phyloP scores from a whole-genome alignment of 2,113 vertebrate genomes.

The Pholis gunnellus region DNA sequence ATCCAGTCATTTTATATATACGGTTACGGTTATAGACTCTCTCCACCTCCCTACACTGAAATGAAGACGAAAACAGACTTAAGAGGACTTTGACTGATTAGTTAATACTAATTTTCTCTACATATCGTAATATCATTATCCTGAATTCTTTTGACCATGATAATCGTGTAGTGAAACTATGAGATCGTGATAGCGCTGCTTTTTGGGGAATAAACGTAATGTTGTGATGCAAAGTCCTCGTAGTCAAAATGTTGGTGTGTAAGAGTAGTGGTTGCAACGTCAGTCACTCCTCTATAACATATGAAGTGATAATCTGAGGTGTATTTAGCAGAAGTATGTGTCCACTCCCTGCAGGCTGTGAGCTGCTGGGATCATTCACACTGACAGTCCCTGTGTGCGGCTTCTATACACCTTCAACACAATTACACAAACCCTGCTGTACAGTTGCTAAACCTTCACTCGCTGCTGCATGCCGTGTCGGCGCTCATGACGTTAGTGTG shows the following conservation, averaged over 20 bases:
- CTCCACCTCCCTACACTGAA: too few species aligned
- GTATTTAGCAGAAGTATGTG: constrained; percentile 48
- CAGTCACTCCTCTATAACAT: constrained; percentile 26
- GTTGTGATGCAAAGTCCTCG: constrained; percentile 8
- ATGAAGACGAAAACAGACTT: too few species aligned
- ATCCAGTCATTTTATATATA: too few species aligned
- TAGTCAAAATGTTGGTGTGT: too few species aligned
- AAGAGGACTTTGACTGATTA: too few species aligned
- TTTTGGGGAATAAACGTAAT: not conserved
- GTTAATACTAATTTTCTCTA: too few species aligned
- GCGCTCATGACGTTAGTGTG: not conserved
- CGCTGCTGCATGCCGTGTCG: constrained; percentile 26
- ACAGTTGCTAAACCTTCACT: constrained; percentile 34
- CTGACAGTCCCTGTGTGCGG: constrained; percentile 48
- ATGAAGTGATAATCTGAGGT: constrained; percentile 44
- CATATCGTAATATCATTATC: too few species aligned
- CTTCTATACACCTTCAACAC: constrained; percentile 67
- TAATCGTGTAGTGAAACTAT: too few species aligned
- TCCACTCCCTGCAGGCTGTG: constrained; percentile 59
- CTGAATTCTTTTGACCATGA: too few species aligned
- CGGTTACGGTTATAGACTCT: too few species aligned
- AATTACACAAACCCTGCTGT: constrained; percentile 67
- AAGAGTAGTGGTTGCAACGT: not conserved
- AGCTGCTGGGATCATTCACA: constrained; percentile 57
- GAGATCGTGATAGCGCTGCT: too few species aligned